phyloP scores from a whole-genome alignment of 2,113 vertebrate species.

The human region GRCh38 chr9:134989501-134990000 shows the following conservation, averaged over 20 bases:
- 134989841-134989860: not conserved
- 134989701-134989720: accelerated
- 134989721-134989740: accelerated
- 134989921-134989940: not conserved
- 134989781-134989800: too few species aligned
- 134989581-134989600: too few species aligned
- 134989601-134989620: not conserved
- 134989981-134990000: too few species aligned
- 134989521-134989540: not conserved
- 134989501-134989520: accelerated
- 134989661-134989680: not conserved
- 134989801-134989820: not conserved
- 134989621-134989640: not conserved
- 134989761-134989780: accelerated
- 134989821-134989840: not conserved
- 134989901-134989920: not conserved
- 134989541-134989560: accelerated
- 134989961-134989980: accelerated
- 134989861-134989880: not conserved
- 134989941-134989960: accelerated
- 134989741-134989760: accelerated
- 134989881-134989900: not conserved
- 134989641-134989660: not conserved
- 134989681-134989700: not conserved
- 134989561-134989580: not conserved